A percentile compares a stretch with the other conserved stretches of the same genome.
These are phyloP conservation scores for Zaprionus ghesquierei DNA, from an alignment of 1,140 invertebrate genomes.

Conservation along the genomic window DNA sequence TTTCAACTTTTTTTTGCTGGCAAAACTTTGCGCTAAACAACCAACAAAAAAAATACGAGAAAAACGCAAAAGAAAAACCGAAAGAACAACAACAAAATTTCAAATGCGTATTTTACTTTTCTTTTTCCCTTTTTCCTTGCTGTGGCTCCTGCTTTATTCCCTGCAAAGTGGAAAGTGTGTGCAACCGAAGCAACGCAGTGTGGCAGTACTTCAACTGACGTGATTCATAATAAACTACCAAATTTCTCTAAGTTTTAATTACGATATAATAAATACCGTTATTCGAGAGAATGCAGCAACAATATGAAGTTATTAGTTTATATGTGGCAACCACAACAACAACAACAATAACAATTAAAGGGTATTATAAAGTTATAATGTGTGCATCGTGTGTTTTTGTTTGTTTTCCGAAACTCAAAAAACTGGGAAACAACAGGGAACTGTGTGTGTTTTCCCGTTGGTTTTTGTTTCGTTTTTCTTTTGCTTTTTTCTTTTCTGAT, in stretches of 20 bases:
- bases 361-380: not conserved
- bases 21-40: conserved; percentile 34
- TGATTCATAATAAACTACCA: not conserved
- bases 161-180: not conserved
- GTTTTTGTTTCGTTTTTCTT: not conserved
- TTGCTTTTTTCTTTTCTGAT: not conserved
- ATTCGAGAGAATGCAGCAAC: not conserved
- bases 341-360: not conserved
- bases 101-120: conserved; percentile 13
- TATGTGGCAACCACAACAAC: not conserved
- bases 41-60: conserved; percentile 22
- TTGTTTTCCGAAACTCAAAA: not conserved
- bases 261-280: not conserved
- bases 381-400: not conserved
- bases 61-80: conserved; percentile 3
- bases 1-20: conserved; percentile 62
- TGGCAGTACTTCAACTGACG: not conserved
- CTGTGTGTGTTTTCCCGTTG: not conserved
- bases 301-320: not conserved
- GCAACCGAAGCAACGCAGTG: not conserved
- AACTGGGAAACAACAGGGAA: not conserved
- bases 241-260: not conserved
- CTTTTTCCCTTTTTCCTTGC: no score
- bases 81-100: conserved; percentile 11
- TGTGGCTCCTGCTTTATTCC: conserved; percentile 1